A percentile compares a stretch with the other conserved stretches of the same genome.
phyloP scores from a whole-genome alignment of 2,113 vertebrate species.

The Oophaga pumilio region DNA sequence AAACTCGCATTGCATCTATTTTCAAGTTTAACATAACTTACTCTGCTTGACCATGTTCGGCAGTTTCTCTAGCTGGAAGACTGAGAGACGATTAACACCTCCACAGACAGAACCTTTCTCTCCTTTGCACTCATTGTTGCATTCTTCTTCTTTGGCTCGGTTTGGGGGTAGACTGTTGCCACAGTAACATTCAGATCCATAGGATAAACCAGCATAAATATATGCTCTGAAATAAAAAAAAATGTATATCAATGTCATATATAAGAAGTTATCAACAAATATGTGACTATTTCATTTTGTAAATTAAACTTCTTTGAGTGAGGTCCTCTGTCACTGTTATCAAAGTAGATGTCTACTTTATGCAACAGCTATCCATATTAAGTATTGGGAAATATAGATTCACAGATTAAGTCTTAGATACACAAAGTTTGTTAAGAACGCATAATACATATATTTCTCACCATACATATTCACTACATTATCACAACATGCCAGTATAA shows the following conservation, averaged over 20 bases:
- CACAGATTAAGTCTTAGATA: no score
- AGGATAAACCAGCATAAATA: slow-evolving; percentile 85
- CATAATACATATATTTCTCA: no score
- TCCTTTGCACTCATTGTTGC: slow-evolving; percentile 85
- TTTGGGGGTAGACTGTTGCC: slow-evolving; percentile 80
- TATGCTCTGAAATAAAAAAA: slow-evolving; percentile 78
- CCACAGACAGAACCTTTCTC: slow-evolving; percentile 85
- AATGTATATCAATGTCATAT: neutral
- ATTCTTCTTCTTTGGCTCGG: slow-evolving; percentile 75
- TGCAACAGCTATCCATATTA: neutral
- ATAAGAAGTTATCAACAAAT: neutral
- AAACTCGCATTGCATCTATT: slow-evolving; percentile 3
- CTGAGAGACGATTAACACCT: slow-evolving; percentile 83
- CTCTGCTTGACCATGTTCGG: slow-evolving; percentile 72
- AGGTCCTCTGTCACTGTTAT: no score
- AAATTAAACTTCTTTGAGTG: neutral
- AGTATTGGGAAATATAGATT: neutral
- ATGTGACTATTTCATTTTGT: neutral
- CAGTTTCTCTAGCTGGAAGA: slow-evolving; percentile 84
- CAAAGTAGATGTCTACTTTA: neutral
- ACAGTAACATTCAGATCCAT: slow-evolving; percentile 90
- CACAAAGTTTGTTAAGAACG: no score
- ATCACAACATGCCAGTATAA: no score
- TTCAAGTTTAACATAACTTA: slow-evolving; percentile 71
- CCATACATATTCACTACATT: no score